Conservation (phyloP, 2,113 vertebrate genomes). For the Podarcis raffonei region DNA sequence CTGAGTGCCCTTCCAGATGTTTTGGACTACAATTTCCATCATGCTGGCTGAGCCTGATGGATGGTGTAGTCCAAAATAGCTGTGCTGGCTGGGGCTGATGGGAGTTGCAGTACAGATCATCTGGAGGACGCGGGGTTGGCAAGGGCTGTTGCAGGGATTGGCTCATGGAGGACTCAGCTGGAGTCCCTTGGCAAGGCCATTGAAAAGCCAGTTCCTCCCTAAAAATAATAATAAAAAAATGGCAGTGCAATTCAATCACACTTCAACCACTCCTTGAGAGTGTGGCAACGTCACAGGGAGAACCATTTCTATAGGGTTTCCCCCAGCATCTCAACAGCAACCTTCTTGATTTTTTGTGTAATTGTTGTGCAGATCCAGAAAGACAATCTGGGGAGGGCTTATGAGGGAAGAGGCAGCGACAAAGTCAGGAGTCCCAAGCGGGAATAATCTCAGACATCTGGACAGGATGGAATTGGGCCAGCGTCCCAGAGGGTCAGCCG, state of each 20-base stretch:
- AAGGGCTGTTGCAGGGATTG: neutral
- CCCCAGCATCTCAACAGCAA: neutral
- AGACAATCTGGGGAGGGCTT: neutral
- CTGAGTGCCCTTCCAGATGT: too few relatives aligned
- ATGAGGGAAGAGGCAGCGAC: neutral
- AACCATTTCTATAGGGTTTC: too few relatives aligned
- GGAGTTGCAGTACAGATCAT: too few relatives aligned
- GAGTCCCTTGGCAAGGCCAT: neutral
- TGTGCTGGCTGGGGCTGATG: too few relatives aligned
- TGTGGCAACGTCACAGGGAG: neutral
- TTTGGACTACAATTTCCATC: too few relatives aligned
- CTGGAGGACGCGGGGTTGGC: too few relatives aligned
- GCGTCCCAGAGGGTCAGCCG: neutral
- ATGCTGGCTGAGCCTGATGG: too few relatives aligned
- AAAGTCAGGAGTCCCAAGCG: neutral
- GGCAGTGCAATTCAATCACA: neutral
- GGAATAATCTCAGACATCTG: neutral
- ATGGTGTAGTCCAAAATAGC: too few relatives aligned
- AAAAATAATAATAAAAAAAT: too few relatives aligned
- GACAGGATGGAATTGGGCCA: neutral
- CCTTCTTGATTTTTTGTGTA: neutral
- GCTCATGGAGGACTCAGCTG: neutral
- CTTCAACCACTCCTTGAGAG: neutral
- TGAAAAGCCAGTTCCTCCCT: neutral
- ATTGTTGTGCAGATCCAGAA: too few relatives aligned